Base-by-base conservation (phyloP, 2,113 vertebrate species). In the Dasyurus viverrinus region DNA sequence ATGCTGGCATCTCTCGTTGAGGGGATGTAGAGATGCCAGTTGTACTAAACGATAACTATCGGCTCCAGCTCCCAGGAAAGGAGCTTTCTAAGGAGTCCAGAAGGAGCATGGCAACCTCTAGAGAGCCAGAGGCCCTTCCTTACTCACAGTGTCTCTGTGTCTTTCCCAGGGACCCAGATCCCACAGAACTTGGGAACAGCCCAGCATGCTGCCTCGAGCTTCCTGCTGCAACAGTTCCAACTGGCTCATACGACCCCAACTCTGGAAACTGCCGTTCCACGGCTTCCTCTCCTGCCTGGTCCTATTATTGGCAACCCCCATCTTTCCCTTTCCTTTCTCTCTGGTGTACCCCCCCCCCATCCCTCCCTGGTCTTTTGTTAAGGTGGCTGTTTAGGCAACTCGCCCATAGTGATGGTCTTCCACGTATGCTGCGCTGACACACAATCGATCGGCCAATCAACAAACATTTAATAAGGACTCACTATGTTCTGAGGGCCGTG, bases 171-270 rank as follows among this genome's bases (percentile, higher is more conserved):
- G 89, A 46, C 89, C 54, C 55, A 76, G 90, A 26, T 90, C 48
- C 57, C 60, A 53, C 54, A 30, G 19, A 52, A 36, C 23, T 11
- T 42, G 60, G 57, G 54, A 94, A 54, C 46, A 93, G 91, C 90
- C 68, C 50, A 11, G 53, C 48, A 68, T 94, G 48, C 92, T 91
- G 95, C 93, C 16, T 0, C 30, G 52, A 84, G 47, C 57, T 93
- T 97, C 93, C 91, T 95, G 92, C 54, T 95, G 55, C 89, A 93
- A 89, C 76, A 92, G 94, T 14, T n/a, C 36, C 95, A 97, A 95
- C 30, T 93, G 92, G 36, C 46, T 95, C 48, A 4, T 46, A 53
- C 57, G 93, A 91, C 90, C 93, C 57, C 92, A 92, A n/a, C 46
- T 68, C 30, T 14, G 92, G 92, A 97, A 95, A 90, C 54, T 42